A percentile compares a stretch with the other conserved stretches of the same genome.
Conservation (phyloP, 1,140 invertebrate genomes). For the Macrotrachela quadricornifera region DNA sequence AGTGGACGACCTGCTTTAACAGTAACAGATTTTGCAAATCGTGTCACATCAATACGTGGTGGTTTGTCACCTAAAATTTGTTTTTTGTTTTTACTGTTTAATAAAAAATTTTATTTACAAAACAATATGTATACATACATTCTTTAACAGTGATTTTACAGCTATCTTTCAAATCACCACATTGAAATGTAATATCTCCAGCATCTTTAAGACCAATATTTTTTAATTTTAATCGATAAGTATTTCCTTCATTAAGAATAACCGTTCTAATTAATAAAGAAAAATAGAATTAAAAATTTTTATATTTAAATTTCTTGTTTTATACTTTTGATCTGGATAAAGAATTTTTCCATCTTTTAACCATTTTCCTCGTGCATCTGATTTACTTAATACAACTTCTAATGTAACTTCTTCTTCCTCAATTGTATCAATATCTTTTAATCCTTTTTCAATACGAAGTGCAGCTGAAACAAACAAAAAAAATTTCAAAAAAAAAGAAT, state of each 20-base stretch:
- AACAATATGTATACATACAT: conserved; percentile 9
- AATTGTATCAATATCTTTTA: conserved; percentile 66
- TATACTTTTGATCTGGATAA: conserved; percentile 12
- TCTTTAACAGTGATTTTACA: conserved; percentile 81
- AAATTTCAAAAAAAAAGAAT: too few relatives aligned
- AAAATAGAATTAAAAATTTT: conserved; percentile 21
- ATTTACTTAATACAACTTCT: conserved; percentile 81
- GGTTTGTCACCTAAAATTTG: conserved; percentile 26
- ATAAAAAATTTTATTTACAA: not conserved
- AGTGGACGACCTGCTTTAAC: conserved; percentile 26
- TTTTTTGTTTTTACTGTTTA: not conserved
- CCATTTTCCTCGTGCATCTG: conserved; percentile 77
- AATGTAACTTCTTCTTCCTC: conserved; percentile 80
- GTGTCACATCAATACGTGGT: conserved; percentile 27
- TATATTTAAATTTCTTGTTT: conserved; percentile 33
- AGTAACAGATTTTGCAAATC: conserved; percentile 24
- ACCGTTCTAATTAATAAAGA: conserved; percentile 65
- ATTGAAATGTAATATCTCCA: conserved; percentile 87
- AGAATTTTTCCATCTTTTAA: conserved; percentile 52
- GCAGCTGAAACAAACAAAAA: not conserved
- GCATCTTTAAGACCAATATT: conserved; percentile 81
- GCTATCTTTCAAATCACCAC: conserved; percentile 60
- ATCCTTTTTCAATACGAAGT: conserved; percentile 55
- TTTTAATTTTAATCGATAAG: conserved; percentile 66
- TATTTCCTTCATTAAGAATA: conserved; percentile 68